These are phyloP conservation scores for Cardiocondyla obscurior DNA, from an alignment of 1,140 invertebrate genomes.

Conservation along the genomic window DNA sequence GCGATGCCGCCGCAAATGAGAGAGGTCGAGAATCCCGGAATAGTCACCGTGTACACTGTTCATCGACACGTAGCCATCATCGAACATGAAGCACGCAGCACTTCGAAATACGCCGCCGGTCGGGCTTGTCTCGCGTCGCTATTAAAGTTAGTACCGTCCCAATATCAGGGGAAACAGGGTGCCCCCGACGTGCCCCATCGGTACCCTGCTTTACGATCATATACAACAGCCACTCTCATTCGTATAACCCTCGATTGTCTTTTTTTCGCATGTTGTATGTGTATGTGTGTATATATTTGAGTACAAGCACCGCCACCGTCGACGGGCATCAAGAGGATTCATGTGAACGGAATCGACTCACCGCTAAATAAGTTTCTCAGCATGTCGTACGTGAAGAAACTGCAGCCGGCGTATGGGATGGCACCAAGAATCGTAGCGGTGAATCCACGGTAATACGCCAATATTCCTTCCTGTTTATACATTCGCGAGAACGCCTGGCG, in stretches of 20 bases:
- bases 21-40: conserved; percentile 84
- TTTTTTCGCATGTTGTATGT: conserved; percentile 3
- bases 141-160: conserved; percentile 75
- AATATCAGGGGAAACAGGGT: conserved; percentile 75
- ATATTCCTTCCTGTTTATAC: conserved; percentile 91
- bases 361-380: conserved; percentile 93
- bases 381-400: conserved; percentile 98
- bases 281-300: conserved; percentile 23
- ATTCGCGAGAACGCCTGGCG: conserved; percentile 93
- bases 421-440: conserved; percentile 96
- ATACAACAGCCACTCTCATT: conserved; percentile 66
- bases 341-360: conserved; percentile 80
- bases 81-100: conserved; percentile 78
- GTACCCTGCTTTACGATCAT: conserved; percentile 70
- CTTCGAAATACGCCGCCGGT: conserved; percentile 73
- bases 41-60: conserved; percentile 79
- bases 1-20: conserved; percentile 95
- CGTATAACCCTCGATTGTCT: conserved; percentile 60
- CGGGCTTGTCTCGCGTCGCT: conserved; percentile 74
- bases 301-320: conserved; percentile 59
- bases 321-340: conserved; percentile 38
- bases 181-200: conserved; percentile 70
- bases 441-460: conserved; percentile 94
- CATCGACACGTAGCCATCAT: conserved; percentile 79
- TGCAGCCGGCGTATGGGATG: conserved; percentile 98